Evolutionary conservation across 1,140 invertebrate species (phyloP).

Genomic region (Orius insidiosus): DNA sequence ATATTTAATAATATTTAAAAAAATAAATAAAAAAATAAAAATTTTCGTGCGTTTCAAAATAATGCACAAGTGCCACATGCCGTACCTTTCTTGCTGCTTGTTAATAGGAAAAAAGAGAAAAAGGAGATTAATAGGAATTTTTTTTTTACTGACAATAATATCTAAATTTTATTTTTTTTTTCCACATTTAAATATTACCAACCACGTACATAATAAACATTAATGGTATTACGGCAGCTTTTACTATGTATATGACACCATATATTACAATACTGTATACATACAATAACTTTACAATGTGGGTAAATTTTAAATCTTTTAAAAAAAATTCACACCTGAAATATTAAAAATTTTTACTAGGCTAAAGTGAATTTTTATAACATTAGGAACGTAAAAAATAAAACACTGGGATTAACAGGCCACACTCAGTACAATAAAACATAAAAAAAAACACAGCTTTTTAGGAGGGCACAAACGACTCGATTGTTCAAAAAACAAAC

Average conservation of each 20-base stretch:
- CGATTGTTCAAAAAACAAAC: not conserved
- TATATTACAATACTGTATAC: slow-evolving; percentile 13
- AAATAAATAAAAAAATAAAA: slow-evolving; percentile 5
- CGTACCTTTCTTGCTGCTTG: slow-evolving; percentile 2
- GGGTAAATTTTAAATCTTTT: slow-evolving; percentile 1
- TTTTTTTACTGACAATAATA: slow-evolving; percentile 11
- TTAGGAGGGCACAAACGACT: not conserved
- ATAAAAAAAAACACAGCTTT: too few relatives aligned
- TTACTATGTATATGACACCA: slow-evolving; percentile 12
- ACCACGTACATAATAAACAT: slow-evolving; percentile 14
- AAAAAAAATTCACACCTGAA: not conserved
- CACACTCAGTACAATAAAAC: too few relatives aligned
- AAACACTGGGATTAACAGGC: too few relatives aligned
- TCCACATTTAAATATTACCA: slow-evolving; percentile 13
- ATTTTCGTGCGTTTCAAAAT: slow-evolving; percentile 1
- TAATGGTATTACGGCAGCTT: slow-evolving; percentile 14
- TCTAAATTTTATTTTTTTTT: slow-evolving; percentile 14
- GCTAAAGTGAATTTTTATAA: not conserved
- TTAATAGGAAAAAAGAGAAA: slow-evolving; percentile 2
- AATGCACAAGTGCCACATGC: not conserved
- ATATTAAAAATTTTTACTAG: not conserved
- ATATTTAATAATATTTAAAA: slow-evolving; percentile 1
- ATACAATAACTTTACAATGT: slow-evolving; percentile 11
- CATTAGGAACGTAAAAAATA: not conserved
- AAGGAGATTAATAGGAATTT: not conserved